These are phyloP conservation scores for Sebastes dallii DNA, from an alignment of 2,797 vertebrate genomes.

Conservation along the genomic window DNA sequence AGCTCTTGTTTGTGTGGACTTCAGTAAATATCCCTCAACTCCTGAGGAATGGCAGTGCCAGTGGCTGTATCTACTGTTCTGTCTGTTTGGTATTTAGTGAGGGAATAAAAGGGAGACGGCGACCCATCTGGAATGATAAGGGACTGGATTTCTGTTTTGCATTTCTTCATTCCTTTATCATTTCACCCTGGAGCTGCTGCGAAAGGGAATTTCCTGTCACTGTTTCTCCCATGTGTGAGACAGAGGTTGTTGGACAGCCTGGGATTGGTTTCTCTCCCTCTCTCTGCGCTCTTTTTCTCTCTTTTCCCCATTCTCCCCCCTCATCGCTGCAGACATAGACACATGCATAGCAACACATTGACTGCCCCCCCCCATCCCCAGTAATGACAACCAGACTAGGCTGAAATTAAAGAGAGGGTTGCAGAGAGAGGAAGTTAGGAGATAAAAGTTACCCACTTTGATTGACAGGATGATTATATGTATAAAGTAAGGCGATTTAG, in stretches of 20 bases:
- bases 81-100: slow-evolving; percentile 60
- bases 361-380: slow-evolving; percentile 59
- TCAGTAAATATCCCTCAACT: slow-evolving; percentile 54
- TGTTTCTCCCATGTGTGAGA: slow-evolving; percentile 85
- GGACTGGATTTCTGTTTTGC: slow-evolving; percentile 81
- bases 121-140: slow-evolving; percentile 79
- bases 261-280: slow-evolving; percentile 62
- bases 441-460: slow-evolving; percentile 78
- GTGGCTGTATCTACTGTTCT: slow-evolving; percentile 52
- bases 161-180: slow-evolving; percentile 83
- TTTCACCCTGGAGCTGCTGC: slow-evolving; percentile 83
- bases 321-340: slow-evolving; percentile 76
- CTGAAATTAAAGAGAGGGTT: slow-evolving; percentile 77
- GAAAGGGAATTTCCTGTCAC: slow-evolving; percentile 86
- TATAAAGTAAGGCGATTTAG: slow-evolving; percentile 77
- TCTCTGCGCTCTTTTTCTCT: slow-evolving; percentile 45
- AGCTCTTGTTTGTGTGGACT: slow-evolving; percentile 60
- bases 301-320: slow-evolving; percentile 54
- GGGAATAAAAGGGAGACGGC: slow-evolving; percentile 54
- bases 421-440: slow-evolving; percentile 72
- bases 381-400: slow-evolving; percentile 86
- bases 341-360: slow-evolving; percentile 81
- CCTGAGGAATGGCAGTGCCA: slow-evolving; percentile 55
- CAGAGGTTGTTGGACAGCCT: slow-evolving; percentile 79
- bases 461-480: slow-evolving; percentile 81